Base-by-base conservation (phyloP, 2,113 vertebrate species). In the Micronycteris hirsuta region DNA sequence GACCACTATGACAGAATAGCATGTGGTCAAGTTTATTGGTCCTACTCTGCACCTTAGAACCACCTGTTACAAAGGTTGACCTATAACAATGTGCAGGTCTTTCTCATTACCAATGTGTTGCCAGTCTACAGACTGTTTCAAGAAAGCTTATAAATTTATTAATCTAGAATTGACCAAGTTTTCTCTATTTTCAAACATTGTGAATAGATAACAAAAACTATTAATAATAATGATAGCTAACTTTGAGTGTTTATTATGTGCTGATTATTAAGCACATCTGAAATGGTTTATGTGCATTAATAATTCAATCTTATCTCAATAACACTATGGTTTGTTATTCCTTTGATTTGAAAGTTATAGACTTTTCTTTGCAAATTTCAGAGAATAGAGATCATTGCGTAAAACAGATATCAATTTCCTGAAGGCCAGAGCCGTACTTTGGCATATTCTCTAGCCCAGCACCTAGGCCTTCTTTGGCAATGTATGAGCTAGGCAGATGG, bases 151-250 rank as follows among this genome's bases (percentile, higher is more conserved):
- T 63, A 85, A 84, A 24, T 52, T 36, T 90, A 67, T 96, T 86
- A 76, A 82, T 54, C 41, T 58, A 63, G 31, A 97, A 94, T 77
- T 85, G 15, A 67, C 54, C 70, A 86, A 89, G 8, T 47, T 89
- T 20, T 73, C 68, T 33, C 52, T 92, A 5, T 88, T 93, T 91
- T 49, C 33, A 89, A 96, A 92, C 19, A 95, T 24, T 77, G 56
- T 11, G 14, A 85, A 45, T 58, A 88, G 12, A 36, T 47, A 77
- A 94, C 81, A 94, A 95, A 95, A 89, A 43, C 22, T 58, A 92
- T 71, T 85, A 83, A 92, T 80, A 95, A 84, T 83, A 91, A 94
- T 65, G 20, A 76, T 7, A 94, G n/a, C 36, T 86, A 61, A 68
- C 20, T 65, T 41, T 61, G 58, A 96, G 4, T 68, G 45, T 74